These are phyloP conservation scores for Wasmannia auropunctata DNA, from an alignment of 1,140 invertebrate genomes.

Conservation along the genomic window DNA sequence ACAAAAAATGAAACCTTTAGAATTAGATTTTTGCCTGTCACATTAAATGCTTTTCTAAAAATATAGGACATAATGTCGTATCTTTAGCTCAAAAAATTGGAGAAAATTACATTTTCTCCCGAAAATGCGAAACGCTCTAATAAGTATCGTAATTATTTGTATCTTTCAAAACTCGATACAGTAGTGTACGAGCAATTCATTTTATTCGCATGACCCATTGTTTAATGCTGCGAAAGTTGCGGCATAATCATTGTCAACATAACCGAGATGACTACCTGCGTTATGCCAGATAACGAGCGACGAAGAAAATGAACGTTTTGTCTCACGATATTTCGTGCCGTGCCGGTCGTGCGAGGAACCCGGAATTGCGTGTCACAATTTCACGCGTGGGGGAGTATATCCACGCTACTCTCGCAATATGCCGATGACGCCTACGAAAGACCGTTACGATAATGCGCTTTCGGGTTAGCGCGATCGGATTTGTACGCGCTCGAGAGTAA, in stretches of 20 bases:
- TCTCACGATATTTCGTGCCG: slow-evolving; percentile 16
- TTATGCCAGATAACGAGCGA: background rate
- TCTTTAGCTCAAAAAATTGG: background rate
- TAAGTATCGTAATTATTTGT: background rate
- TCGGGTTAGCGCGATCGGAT: background rate
- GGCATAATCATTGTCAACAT: slow-evolving; percentile 9
- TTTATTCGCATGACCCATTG: slow-evolving; percentile 14
- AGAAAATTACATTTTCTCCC: background rate
- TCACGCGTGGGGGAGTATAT: background rate
- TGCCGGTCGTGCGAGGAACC: background rate
- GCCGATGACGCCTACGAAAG: slow-evolving; percentile 6
- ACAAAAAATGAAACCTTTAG: background rate
- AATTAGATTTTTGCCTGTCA: background rate
- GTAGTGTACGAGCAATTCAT: background rate
- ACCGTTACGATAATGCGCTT: slow-evolving; percentile 52
- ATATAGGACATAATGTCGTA: background rate
- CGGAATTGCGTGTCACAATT: background rate
- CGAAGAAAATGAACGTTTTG: slow-evolving; percentile 22
- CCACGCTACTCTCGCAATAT: slow-evolving; percentile 13
- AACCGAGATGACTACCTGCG: slow-evolving; percentile 4
- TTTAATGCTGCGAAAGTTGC: slow-evolving; percentile 8
- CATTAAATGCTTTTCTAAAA: background rate
- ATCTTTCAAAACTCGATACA: background rate
- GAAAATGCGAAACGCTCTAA: background rate
- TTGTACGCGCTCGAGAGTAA: slow-evolving; percentile 29